Evolutionary conservation across 2,888 invertebrate species (phyloP).

Genomic region (Tribolium freemani): DNA sequence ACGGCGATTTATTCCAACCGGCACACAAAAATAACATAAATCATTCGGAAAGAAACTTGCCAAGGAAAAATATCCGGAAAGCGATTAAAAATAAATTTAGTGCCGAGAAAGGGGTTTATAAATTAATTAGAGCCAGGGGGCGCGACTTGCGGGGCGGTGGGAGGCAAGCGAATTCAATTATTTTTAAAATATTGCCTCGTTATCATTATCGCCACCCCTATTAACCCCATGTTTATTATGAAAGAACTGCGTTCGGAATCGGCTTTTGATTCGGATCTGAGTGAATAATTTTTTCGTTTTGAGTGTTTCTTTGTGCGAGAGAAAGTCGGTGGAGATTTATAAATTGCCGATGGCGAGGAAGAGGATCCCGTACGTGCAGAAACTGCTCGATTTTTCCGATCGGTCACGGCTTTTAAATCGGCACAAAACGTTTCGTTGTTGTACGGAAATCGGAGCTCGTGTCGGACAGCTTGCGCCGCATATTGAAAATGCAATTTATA

Average conservation of each 20-base stretch:
- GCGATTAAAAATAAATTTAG: conserved; percentile 43
- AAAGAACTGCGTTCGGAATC: too few species aligned
- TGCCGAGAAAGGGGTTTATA: conserved; percentile 30
- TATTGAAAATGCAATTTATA: conserved; percentile 23
- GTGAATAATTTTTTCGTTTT: too few species aligned
- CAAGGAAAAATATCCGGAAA: conserved; percentile 33
- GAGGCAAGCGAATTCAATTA: conserved; percentile 8
- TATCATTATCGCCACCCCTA: neutral
- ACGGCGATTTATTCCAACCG: conserved; percentile 8
- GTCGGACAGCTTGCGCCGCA: conserved; percentile 11
- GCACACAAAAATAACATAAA: conserved; percentile 37
- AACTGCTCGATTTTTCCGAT: conserved; percentile 21
- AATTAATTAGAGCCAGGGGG: conserved; percentile 37
- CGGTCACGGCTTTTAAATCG: conserved; percentile 10
- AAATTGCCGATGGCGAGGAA: conserved; percentile 15
- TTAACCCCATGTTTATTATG: too few species aligned
- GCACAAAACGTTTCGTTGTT: neutral
- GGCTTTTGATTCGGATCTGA: too few species aligned
- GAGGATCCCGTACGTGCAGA: conserved; percentile 3
- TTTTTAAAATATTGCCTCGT: conserved; percentile 7
- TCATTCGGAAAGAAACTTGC: conserved; percentile 29
- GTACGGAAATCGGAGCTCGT: conserved; percentile 8
- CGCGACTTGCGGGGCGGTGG: neutral
- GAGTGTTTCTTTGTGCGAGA: neutral
- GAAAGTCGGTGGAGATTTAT: conserved; percentile 13